A percentile compares a stretch with the other conserved stretches of the same genome.
These are phyloP conservation scores for Solea solea DNA, from an alignment of 2,113 vertebrate genomes.

Conservation along the genomic window DNA sequence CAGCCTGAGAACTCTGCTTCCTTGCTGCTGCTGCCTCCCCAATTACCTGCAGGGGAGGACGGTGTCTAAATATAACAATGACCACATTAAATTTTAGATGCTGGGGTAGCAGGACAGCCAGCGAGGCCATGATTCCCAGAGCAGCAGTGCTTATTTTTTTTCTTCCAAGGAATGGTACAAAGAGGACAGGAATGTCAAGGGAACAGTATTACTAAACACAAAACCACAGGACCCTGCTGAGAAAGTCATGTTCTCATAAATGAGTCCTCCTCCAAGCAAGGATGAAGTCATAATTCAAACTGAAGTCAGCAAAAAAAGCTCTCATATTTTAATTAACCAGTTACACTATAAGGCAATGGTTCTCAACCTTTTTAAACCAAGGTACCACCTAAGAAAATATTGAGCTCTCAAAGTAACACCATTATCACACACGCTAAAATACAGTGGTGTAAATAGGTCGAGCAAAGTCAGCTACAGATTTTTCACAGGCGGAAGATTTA, in stretches of 20 bases:
- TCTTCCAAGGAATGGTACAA: conserved; percentile 40
- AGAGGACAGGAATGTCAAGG: conserved; percentile 62
- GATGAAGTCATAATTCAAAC: conserved; percentile 20
- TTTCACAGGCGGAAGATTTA: too few species aligned
- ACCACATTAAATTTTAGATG: conserved; percentile 42
- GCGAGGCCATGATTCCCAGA: conserved; percentile 53
- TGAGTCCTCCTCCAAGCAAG: conserved; percentile 31
- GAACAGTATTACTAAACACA: conserved; percentile 67
- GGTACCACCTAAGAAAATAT: too few species aligned
- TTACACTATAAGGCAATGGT: background rate
- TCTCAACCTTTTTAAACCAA: too few species aligned
- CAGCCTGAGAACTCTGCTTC: conserved; percentile 40
- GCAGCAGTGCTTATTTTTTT: conserved; percentile 39
- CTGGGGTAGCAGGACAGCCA: conserved; percentile 2
- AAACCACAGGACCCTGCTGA: conserved; percentile 53
- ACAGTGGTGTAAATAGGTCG: too few species aligned
- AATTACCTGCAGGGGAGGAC: conserved; percentile 24
- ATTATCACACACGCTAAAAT: too few species aligned
- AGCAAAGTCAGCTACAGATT: too few species aligned
- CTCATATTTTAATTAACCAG: conserved; percentile 6
- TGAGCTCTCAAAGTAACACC: too few species aligned
- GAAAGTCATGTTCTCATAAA: conserved; percentile 65
- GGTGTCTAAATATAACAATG: conserved; percentile 70
- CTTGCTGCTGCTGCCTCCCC: conserved; percentile 4
- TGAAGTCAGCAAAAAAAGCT: background rate